A percentile compares a stretch with the other conserved stretches of the same genome.
phyloP scores from a whole-genome alignment of 1,140 invertebrate species.

The Pseudobourletiella spinata region DNA sequence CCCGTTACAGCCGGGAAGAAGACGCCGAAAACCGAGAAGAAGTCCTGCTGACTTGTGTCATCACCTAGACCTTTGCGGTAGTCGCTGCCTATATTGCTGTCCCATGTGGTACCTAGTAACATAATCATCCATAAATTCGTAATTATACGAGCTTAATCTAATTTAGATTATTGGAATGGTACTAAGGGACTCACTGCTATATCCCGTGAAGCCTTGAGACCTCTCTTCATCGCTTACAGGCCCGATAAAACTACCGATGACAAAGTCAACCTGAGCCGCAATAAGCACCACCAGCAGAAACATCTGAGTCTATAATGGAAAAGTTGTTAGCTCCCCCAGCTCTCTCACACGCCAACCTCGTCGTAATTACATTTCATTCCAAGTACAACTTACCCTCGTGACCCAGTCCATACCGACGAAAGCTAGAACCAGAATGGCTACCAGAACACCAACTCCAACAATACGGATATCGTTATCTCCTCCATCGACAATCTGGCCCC shows the following conservation, averaged over 20 bases:
- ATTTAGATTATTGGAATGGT: background rate
- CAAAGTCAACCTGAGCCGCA: slow-evolving; percentile 51
- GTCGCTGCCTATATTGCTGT: slow-evolving; percentile 37
- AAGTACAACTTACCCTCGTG: slow-evolving; percentile 35
- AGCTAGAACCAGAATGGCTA: slow-evolving; percentile 42
- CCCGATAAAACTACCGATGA: slow-evolving; percentile 50
- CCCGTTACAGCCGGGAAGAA: slow-evolving; percentile 43
- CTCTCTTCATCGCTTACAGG: slow-evolving; percentile 42
- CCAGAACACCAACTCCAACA: slow-evolving; percentile 39
- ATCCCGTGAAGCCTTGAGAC: slow-evolving; percentile 50
- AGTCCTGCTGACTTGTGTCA: slow-evolving; percentile 37
- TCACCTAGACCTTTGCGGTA: slow-evolving; percentile 38
- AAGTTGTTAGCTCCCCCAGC: slow-evolving; percentile 1
- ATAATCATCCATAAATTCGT: background rate
- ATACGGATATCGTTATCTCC: slow-evolving; percentile 43
- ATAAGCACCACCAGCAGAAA: slow-evolving; percentile 50
- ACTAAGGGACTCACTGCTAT: slow-evolving; percentile 40
- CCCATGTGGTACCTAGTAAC: slow-evolving; percentile 38
- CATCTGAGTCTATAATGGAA: slow-evolving; percentile 51
- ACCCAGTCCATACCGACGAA: slow-evolving; percentile 48
- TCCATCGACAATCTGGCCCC: slow-evolving; percentile 39
- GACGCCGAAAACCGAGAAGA: slow-evolving; percentile 40
- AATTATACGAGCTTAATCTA: background rate
- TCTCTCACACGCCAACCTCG: background rate
- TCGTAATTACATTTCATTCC: background rate